Percentiles rank a stretch among this genome's conserved stretches.
Conservation (phyloP, 2,113 vertebrate genomes). For the Tupaia chinensis region DNA sequence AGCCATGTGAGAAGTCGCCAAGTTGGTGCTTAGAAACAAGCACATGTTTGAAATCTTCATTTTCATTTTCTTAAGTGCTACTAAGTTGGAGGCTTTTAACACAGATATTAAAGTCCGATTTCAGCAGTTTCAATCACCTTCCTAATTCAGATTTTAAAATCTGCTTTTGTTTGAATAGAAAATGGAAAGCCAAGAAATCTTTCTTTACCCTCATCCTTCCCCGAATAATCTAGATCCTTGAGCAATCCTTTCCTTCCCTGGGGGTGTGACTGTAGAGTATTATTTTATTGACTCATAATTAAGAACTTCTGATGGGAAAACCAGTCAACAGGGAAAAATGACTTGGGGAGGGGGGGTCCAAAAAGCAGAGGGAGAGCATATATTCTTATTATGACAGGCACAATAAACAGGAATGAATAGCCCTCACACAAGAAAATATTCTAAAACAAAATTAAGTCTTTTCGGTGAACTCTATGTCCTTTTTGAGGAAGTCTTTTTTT, state of each 20-base stretch:
- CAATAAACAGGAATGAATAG: background rate
- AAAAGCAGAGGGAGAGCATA: background rate
- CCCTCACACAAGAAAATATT: background rate
- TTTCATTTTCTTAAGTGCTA: conserved; percentile 56
- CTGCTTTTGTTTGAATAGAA: conserved; percentile 20
- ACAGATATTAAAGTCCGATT: conserved; percentile 16
- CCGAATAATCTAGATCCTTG: conserved; percentile 46
- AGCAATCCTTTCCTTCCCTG: conserved; percentile 62
- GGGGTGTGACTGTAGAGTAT: conserved; percentile 53
- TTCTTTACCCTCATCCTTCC: background rate
- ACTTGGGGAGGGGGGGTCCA: background rate
- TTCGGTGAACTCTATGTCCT: conserved; percentile 72
- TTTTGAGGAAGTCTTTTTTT: conserved; percentile 71
- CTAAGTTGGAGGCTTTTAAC: conserved; percentile 23
- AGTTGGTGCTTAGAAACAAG: conserved; percentile 63
- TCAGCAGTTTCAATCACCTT: background rate
- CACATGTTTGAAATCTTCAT: background rate
- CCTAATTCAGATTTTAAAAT: conserved; percentile 44
- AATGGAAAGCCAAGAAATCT: conserved; percentile 31
- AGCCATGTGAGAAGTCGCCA: conserved; percentile 40
- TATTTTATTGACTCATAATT: conserved; percentile 79
- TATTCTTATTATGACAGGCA: background rate
- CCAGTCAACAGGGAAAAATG: conserved; percentile 67
- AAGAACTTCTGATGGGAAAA: conserved; percentile 80
- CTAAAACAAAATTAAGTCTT: conserved; percentile 70